Conservation (phyloP, 30 jellyfish, hydroid and myxozoan species). For the Aurelia sp. region DNA sequence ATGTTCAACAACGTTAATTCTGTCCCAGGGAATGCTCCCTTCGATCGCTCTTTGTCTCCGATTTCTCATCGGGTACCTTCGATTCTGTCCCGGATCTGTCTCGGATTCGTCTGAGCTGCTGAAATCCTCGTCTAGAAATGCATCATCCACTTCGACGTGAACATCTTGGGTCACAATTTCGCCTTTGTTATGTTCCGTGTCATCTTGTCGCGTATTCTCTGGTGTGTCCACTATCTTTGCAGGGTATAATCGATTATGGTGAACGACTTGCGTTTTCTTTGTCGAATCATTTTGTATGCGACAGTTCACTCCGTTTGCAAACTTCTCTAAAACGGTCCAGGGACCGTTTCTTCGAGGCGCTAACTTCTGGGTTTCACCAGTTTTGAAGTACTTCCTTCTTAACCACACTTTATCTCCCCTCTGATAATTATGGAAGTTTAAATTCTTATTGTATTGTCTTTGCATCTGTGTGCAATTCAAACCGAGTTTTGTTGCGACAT, state of each 20-base stretch:
- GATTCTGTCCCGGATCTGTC: constrained; percentile 18
- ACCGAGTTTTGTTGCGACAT: not conserved
- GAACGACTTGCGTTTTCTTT: too few relatives aligned
- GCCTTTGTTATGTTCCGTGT: too few relatives aligned
- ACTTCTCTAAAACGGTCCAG: too few relatives aligned
- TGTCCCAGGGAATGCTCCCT: too few relatives aligned
- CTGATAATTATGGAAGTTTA: not conserved
- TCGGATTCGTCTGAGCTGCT: constrained; percentile 41
- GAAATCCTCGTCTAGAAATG: constrained; percentile 25
- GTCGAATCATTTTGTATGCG: too few relatives aligned
- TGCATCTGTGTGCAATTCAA: constrained; percentile 6
- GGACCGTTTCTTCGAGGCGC: too few relatives aligned
- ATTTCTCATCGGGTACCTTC: constrained; percentile 48
- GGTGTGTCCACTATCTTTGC: too few relatives aligned
- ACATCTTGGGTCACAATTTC: constrained; percentile 26
- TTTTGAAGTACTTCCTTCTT: not conserved
- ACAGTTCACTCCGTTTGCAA: too few relatives aligned
- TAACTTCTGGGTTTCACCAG: not conserved
- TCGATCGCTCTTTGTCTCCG: too few relatives aligned
- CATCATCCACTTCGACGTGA: not conserved
- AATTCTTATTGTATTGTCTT: not conserved
- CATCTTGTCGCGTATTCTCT: too few relatives aligned
- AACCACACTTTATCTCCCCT: constrained; percentile 3
- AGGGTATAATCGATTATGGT: too few relatives aligned
- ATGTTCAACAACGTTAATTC: too few relatives aligned